These are phyloP conservation scores for Pristionchus arcanus DNA, from an alignment of 2,888 invertebrate species.

Conservation along the genomic window DNA sequence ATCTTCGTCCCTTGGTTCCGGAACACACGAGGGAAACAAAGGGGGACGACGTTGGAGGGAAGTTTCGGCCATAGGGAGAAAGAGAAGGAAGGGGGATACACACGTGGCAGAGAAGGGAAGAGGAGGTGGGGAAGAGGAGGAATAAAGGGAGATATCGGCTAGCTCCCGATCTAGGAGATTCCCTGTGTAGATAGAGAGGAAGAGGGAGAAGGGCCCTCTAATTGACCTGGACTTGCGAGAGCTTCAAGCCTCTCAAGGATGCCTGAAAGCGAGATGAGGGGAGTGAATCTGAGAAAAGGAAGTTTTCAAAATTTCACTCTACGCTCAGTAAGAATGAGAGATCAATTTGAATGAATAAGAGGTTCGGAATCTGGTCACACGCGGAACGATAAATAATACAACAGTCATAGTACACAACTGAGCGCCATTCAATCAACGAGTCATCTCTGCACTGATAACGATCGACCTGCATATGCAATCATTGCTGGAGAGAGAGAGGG, in stretches of 20 bases:
- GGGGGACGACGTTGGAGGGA: background rate
- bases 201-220: background rate
- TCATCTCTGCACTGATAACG: constrained; percentile 23
- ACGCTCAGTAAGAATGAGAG: background rate
- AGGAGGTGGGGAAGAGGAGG: background rate
- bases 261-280: background rate
- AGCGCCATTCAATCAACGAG: background rate
- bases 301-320: background rate
- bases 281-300: no score
- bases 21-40: background rate
- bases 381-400: background rate
- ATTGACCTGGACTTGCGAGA: constrained; percentile 11
- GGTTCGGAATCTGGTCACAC: background rate
- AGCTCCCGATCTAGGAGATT: constrained; percentile 40
- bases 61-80: background rate
- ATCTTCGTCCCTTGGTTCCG: background rate
- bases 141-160: constrained; percentile 26
- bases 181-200: background rate
- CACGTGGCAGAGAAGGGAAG: constrained; percentile 21
- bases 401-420: background rate
- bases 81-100: background rate
- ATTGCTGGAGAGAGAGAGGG: background rate
- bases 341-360: no score
- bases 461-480: constrained; percentile 37
- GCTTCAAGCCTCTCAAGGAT: no score